Evolutionary conservation across 1,140 invertebrate species (phyloP).

Genomic region (Meteorus sp.): DNA sequence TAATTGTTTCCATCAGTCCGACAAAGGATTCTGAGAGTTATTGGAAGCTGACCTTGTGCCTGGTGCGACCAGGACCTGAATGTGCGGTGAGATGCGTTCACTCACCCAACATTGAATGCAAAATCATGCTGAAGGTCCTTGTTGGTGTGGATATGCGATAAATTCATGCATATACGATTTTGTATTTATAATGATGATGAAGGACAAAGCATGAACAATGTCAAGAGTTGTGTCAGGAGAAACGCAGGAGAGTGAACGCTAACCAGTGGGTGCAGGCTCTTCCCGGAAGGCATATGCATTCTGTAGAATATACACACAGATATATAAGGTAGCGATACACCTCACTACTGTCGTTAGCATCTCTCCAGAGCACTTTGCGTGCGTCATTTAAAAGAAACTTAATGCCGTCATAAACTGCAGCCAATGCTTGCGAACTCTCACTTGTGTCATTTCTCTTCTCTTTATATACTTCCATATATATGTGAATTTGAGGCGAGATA

Average conservation of each 20-base stretch:
- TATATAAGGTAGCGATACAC: slow-evolving; percentile 1
- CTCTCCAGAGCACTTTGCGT: slow-evolving; percentile 30
- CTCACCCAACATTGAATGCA: background rate
- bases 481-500: too few relatives aligned
- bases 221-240: too few relatives aligned
- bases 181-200: background rate
- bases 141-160: background rate
- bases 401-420: slow-evolving; percentile 45
- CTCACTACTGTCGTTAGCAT: slow-evolving; percentile 21
- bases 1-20: background rate
- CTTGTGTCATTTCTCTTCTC: too few relatives aligned
- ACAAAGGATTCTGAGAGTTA: background rate
- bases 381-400: slow-evolving; percentile 45
- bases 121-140: background rate
- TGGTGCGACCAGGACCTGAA: too few relatives aligned
- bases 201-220: too few relatives aligned
- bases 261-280: background rate
- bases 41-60: background rate
- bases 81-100: background rate
- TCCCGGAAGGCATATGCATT: slow-evolving; percentile 20
- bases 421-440: slow-evolving; percentile 36
- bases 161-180: background rate
- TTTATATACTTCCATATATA: too few relatives aligned
- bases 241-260: background rate
- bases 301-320: background rate